These are phyloP conservation scores for Crocallis elinguaria DNA, from an alignment of 2,888 invertebrate genomes.

Conservation along the genomic window DNA sequence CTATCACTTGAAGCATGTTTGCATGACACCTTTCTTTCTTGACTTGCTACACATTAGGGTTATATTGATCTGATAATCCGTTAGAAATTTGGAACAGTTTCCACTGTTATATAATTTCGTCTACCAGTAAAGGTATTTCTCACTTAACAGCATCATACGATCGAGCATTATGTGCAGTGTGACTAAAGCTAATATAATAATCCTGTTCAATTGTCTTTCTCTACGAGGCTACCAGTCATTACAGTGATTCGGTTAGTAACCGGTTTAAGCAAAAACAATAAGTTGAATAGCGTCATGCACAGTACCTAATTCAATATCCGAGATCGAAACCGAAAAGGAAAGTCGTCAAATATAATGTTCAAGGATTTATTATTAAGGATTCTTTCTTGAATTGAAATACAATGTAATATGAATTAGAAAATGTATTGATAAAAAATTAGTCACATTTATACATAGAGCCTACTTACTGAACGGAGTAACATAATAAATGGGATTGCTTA, in stretches of 20 bases:
- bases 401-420: not conserved
- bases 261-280: conserved; percentile 26
- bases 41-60: conserved; percentile 7
- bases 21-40: conserved; percentile 31
- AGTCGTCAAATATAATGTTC: conserved; percentile 19
- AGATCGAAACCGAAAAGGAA: conserved; percentile 25
- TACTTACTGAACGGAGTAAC: too few relatives aligned
- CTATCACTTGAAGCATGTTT: conserved; percentile 26
- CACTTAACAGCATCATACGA: not conserved
- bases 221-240: conserved; percentile 18
- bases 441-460: too few relatives aligned
- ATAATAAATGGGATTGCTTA: too few relatives aligned
- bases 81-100: not conserved
- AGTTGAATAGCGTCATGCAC: conserved; percentile 20
- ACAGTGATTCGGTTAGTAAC: conserved; percentile 19
- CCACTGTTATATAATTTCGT: too few relatives aligned
- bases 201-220: conserved; percentile 21
- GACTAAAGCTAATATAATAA: conserved; percentile 1
- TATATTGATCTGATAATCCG: not conserved
- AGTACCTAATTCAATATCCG: conserved; percentile 7
- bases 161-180: not conserved
- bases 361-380: conserved; percentile 13
- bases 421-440: not conserved
- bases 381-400: not conserved
- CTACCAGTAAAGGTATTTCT: not conserved